phyloP scores from a whole-genome alignment of 1,140 invertebrate species.

The Drosophila lowei region DNA sequence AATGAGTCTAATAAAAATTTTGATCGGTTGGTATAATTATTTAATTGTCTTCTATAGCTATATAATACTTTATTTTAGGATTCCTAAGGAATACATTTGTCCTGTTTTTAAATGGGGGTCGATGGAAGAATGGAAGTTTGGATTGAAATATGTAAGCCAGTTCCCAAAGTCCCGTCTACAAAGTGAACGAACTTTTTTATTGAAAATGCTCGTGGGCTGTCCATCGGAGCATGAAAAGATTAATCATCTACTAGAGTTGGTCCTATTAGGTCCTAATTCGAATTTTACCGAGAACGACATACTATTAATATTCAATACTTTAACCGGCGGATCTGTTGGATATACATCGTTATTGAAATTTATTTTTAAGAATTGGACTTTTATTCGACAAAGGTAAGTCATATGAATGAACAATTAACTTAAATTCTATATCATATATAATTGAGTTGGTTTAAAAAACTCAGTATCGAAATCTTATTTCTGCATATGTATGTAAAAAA shows the following conservation, averaged over 20 bases:
- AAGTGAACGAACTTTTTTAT: conserved; percentile 89
- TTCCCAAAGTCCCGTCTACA: conserved; percentile 87
- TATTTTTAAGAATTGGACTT: conserved; percentile 87
- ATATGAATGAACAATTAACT: background rate
- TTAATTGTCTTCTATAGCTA: background rate
- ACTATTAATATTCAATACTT: conserved; percentile 88
- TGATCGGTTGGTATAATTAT: conserved; percentile 86
- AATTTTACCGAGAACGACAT: conserved; percentile 90
- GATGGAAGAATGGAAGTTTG: conserved; percentile 90
- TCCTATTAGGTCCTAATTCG: conserved; percentile 86
- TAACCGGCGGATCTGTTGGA: conserved; percentile 87
- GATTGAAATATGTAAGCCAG: conserved; percentile 88
- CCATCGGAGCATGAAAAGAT: conserved; percentile 88
- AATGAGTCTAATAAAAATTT: conserved; percentile 87
- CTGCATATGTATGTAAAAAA: no score
- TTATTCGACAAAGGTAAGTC: conserved; percentile 86
- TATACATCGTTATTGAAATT: conserved; percentile 89
- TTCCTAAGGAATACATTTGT: conserved; percentile 89
- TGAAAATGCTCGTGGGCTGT: conserved; percentile 90
- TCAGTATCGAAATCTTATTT: no score
- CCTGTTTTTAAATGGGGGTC: conserved; percentile 91
- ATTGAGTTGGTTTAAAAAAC: no score
- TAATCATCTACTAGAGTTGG: conserved; percentile 87
- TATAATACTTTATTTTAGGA: conserved; percentile 83
- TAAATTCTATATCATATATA: no score